Percentiles rank a stretch among this genome's conserved stretches.
These are phyloP conservation scores for Pomatorhinus ruficollis DNA, from an alignment of 2,113 vertebrate species.

Conservation along the genomic window DNA sequence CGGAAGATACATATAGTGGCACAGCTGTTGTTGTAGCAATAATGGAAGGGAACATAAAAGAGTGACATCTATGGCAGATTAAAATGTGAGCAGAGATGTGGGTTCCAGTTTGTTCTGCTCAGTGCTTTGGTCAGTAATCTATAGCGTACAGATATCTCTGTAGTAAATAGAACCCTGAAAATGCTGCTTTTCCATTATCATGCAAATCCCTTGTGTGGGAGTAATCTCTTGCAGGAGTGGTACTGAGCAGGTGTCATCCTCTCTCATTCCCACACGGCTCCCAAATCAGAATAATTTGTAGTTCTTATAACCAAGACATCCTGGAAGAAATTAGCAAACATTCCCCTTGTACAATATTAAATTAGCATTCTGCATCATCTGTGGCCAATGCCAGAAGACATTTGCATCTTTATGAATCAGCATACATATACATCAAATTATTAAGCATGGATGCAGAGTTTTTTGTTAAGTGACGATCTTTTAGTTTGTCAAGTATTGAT, in stretches of 20 bases:
- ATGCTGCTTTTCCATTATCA: neutral
- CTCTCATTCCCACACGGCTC: neutral
- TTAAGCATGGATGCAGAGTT: neutral
- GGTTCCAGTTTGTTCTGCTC: neutral
- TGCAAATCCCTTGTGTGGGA: slow-evolving; percentile 12
- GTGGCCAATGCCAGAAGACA: neutral
- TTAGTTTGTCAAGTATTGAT: neutral
- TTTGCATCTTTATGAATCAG: neutral
- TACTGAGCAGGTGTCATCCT: slow-evolving; percentile 1
- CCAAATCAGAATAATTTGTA: neutral
- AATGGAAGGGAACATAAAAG: neutral
- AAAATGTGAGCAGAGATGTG: neutral
- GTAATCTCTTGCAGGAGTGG: neutral
- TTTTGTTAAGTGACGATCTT: neutral
- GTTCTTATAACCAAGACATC: neutral
- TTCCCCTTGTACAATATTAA: neutral
- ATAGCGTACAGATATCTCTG: neutral
- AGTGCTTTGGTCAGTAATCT: neutral
- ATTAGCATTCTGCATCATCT: neutral
- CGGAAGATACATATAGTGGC: neutral
- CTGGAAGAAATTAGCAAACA: neutral
- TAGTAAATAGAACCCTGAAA: slow-evolving; percentile 16
- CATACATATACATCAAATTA: neutral
- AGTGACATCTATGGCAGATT: neutral
- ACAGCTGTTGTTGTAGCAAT: neutral